Evolutionary conservation across 1,140 invertebrate species (phyloP).

Genomic region (Danaus melanippus): DNA sequence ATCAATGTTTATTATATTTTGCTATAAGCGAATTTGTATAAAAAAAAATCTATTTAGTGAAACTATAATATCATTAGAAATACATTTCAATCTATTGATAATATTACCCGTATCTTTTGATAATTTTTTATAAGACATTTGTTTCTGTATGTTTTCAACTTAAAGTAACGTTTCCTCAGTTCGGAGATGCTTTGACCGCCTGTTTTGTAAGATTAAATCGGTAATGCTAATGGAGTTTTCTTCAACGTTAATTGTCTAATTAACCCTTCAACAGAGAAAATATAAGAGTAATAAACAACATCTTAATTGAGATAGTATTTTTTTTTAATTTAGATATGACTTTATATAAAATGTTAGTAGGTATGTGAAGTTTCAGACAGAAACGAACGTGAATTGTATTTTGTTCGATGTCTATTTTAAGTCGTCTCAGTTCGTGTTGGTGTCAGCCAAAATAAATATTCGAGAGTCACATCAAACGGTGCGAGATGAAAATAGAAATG

Average conservation of each 20-base stretch:
- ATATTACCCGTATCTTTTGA: no score
- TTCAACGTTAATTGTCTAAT: constrained; percentile 10
- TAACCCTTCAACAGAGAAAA: constrained; percentile 3
- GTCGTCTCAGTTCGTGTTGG: constrained; percentile 4
- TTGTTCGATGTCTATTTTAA: constrained; percentile 6
- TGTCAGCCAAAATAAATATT: constrained; percentile 17
- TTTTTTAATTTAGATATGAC: neutral
- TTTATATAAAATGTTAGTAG: no score
- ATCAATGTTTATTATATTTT: no score
- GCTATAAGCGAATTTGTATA: no score
- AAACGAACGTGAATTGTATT: no score
- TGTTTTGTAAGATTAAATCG: constrained; percentile 31
- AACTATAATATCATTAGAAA: no score
- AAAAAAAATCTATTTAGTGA: no score
- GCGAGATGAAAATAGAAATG: constrained; percentile 8
- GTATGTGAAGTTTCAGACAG: no score
- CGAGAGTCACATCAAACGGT: constrained; percentile 14
- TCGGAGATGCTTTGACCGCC: constrained; percentile 25
- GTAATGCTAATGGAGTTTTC: constrained; percentile 27
- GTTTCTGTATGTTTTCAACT: constrained; percentile 14
- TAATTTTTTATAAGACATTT: neutral
- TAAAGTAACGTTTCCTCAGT: constrained; percentile 24
- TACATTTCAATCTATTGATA: no score
- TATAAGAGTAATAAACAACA: neutral
- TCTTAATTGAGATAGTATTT: neutral